A percentile compares a stretch with the other conserved stretches of the same genome.
Evolutionary conservation across 2,113 vertebrate genomes (phyloP).

Genomic region (Grammomys dolichurus): DNA sequence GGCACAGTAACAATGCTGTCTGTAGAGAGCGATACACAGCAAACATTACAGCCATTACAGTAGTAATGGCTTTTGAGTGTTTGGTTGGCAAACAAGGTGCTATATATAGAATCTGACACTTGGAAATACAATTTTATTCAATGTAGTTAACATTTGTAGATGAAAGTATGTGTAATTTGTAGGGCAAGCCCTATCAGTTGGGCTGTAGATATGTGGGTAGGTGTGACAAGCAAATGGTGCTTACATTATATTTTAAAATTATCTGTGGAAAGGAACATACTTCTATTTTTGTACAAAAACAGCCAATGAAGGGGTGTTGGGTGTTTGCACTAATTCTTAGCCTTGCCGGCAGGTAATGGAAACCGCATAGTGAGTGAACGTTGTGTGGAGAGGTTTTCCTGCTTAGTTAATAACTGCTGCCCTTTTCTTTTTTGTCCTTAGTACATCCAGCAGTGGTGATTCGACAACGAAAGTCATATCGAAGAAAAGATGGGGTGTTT

Average conservation of each 20-base stretch:
- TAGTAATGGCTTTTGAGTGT: background rate
- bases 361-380: background rate
- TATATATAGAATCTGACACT: background rate
- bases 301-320: background rate
- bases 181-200: background rate
- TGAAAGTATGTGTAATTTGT: background rate
- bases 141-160: background rate
- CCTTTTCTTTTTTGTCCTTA: slow-evolving; percentile 73
- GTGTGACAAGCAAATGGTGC: no score
- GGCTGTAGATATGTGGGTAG: background rate
- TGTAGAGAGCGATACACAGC: no score
- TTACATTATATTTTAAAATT: background rate
- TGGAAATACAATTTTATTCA: background rate
- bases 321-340: background rate
- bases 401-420: background rate
- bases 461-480: slow-evolving; percentile 97
- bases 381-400: background rate
- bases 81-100: background rate
- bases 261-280: background rate
- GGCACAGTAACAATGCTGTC: background rate
- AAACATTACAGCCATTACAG: no score
- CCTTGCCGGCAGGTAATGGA: background rate
- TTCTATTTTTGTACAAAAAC: background rate
- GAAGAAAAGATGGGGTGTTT: slow-evolving; percentile 98
- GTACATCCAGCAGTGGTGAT: slow-evolving; percentile 99